phyloP scores from a whole-genome alignment of 2,888 invertebrate genomes.

The Lithophane semibrunnea region DNA sequence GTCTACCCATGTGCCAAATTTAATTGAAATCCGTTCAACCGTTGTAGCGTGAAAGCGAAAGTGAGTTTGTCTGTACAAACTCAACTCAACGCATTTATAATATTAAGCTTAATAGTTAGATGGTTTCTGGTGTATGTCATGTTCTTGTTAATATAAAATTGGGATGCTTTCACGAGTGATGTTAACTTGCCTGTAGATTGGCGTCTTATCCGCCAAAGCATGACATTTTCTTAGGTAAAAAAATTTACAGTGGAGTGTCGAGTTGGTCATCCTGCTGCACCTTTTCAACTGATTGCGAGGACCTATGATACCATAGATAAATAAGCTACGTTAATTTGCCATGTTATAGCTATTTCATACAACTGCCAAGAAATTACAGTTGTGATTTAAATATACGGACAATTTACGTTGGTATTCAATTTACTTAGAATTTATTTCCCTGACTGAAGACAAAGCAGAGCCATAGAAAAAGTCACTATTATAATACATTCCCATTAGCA shows the following conservation, averaged over 20 bases:
- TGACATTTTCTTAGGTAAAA: neutral
- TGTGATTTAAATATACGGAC: neutral
- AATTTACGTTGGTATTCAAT: neutral
- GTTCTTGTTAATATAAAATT: neutral
- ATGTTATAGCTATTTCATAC: neutral
- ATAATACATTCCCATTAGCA: constrained; percentile 38
- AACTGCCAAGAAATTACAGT: neutral
- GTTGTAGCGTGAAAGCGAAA: no score
- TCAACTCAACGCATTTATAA: no score
- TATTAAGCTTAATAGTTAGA: neutral
- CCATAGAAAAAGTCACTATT: neutral
- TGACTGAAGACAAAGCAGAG: constrained; percentile 6
- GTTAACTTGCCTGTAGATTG: neutral
- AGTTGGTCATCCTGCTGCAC: neutral
- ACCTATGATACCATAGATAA: neutral
- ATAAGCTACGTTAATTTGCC: neutral
- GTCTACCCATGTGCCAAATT: no score
- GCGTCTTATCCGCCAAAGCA: neutral
- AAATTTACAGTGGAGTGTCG: neutral
- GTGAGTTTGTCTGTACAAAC: no score
- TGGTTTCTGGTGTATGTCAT: neutral
- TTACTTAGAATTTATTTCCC: neutral
- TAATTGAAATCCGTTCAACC: no score
- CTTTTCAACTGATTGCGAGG: neutral
- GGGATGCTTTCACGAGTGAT: neutral